Evolutionary conservation across 2,797 vertebrate species (phyloP), one percentile per base, ranked within the genome.

Genomic region (Gouania willdenowi): DNA sequence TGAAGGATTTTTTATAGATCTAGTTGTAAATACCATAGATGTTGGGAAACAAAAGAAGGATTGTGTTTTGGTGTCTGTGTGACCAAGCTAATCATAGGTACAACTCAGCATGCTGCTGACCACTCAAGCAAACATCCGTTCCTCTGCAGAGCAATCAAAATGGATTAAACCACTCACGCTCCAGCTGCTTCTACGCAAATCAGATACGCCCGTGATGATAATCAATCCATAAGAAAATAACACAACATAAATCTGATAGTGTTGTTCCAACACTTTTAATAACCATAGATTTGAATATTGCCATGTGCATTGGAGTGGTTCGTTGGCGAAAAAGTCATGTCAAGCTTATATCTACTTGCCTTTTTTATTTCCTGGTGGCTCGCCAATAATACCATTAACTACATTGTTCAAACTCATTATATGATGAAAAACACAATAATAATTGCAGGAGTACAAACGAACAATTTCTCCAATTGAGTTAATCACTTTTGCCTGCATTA

Each of bases 311-410:
- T 78, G 63, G 60, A 86, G 79, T 88, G 85, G 89, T 88, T 87
- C 87, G 89, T 85, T 70, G 79, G 81, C 53, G 45, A 83, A 79
- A 85, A 88, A 86, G 77, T 86, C 81, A 85, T 67, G 88, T 87
- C 78, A 84, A 73, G 83, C 83, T 82, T 69, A 80, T 81, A 81
- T 75, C 82, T 75, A 81, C 78, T 66, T n/a, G n/a, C 55, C 51
- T 22, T 50, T 75, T 45, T n/a, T n/a, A n/a, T n/a, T n/a, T n/a
- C n/a, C 82, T 89, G 89, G 86, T 87, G 65, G 77, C 53, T 41
- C 49, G 88, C 87, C 89, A 91, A 87, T 88, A 87, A 86, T 77
- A 51, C 85, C 86, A 89, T 90, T 89, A 89, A 86, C 81, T 66
- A 77, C 87, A 86, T 89, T 87, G 85, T 89, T 89, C 75, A 79